These are phyloP conservation scores for Eudemis profundana DNA, from an alignment of 2,888 invertebrate genomes.

Conservation along the genomic window DNA sequence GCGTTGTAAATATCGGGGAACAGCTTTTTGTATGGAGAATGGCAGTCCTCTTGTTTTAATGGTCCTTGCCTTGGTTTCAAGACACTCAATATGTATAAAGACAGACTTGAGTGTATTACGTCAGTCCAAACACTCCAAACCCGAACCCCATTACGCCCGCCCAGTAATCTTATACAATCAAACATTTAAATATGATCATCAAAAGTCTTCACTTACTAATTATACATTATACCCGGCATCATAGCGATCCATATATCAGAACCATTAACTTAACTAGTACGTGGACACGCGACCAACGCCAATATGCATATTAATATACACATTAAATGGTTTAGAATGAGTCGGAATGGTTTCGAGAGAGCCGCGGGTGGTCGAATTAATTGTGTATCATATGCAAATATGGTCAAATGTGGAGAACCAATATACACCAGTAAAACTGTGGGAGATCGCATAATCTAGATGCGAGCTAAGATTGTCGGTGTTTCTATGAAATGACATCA, in stretches of 20 bases:
- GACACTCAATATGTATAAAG: not conserved
- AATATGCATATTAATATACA: conserved; percentile 62
- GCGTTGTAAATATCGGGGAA: no score
- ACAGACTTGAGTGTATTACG: not conserved
- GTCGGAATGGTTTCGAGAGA: conserved; percentile 22
- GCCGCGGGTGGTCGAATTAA: conserved; percentile 43
- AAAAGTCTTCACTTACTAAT: conserved; percentile 42
- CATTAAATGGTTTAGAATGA: conserved; percentile 54
- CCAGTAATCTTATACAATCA: conserved; percentile 40
- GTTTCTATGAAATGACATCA: conserved; percentile 24
- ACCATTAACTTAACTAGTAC: conserved; percentile 50
- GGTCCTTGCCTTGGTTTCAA: no score
- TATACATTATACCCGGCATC: conserved; percentile 23
- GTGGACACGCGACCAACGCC: conserved; percentile 69
- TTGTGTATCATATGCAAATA: conserved; percentile 45
- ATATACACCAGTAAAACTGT: conserved; percentile 32
- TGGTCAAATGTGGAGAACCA: conserved; percentile 24
- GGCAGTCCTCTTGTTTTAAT: no score
- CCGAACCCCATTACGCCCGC: conserved; percentile 4
- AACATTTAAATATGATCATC: conserved; percentile 42
- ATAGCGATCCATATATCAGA: conserved; percentile 39
- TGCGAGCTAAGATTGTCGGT: conserved; percentile 26
- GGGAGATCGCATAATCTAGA: conserved; percentile 33
- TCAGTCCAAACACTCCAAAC: conserved; percentile 17
- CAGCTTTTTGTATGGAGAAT: no score